Percentiles rank a stretch among this genome's conserved stretches.
Conservation (phyloP, 92 coral and sea anemone species). For the Heteractis magnifica region DNA sequence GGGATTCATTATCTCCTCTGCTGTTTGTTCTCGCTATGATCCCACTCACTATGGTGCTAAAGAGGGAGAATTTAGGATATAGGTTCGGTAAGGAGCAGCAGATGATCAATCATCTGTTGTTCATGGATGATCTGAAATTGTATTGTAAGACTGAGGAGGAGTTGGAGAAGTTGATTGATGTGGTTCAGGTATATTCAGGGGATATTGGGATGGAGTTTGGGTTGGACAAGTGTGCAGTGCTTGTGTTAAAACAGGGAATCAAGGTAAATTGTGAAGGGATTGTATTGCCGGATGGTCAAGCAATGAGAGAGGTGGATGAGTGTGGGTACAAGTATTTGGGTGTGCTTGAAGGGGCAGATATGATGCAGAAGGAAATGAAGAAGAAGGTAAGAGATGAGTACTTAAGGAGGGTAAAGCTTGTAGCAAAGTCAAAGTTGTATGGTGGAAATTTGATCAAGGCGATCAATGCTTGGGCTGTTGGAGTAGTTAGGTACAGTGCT, state of each 20-base stretch:
- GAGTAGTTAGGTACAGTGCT: slow-evolving; percentile 38
- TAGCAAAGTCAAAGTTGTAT: no score
- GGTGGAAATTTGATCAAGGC: slow-evolving; percentile 45
- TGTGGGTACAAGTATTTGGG: slow-evolving; percentile 34
- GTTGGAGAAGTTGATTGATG: slow-evolving; percentile 19
- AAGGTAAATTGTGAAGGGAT: slow-evolving; percentile 27
- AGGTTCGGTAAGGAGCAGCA: slow-evolving; percentile 7
- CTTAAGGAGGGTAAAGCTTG: slow-evolving; percentile 23
- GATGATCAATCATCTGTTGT: slow-evolving; percentile 30
- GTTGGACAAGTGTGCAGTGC: slow-evolving; percentile 34
- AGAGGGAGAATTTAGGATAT: slow-evolving; percentile 14
- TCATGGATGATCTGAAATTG: slow-evolving; percentile 34
- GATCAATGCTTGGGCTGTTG: no score
- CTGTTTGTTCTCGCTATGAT: slow-evolving; percentile 23
- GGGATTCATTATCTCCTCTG: slow-evolving; percentile 41
- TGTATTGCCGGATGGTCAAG: slow-evolving; percentile 27
- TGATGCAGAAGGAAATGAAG: slow-evolving; percentile 34
- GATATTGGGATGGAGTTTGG: slow-evolving; percentile 22
- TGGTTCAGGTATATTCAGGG: slow-evolving; percentile 17
- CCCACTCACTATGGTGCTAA: slow-evolving; percentile 24
- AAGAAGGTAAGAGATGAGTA: slow-evolving; percentile 32
- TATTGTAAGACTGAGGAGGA: slow-evolving; percentile 24
- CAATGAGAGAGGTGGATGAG: slow-evolving; percentile 32
- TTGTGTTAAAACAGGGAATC: slow-evolving; percentile 28
- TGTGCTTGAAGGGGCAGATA: slow-evolving; percentile 35